Base-by-base conservation (phyloP, 92 coral and sea anemone genomes). In the Palythoa grandiflora region DNA sequence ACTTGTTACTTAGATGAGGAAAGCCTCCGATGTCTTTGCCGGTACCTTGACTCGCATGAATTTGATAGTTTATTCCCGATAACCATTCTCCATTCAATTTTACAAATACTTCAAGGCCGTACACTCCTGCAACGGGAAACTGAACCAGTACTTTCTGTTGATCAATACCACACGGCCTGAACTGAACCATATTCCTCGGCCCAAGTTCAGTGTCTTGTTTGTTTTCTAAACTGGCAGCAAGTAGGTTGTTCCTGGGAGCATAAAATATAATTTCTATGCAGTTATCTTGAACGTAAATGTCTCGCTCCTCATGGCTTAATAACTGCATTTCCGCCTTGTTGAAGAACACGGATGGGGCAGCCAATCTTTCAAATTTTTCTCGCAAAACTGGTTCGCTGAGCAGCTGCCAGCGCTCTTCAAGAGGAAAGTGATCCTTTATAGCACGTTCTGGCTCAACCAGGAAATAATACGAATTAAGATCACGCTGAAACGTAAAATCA, bases 381-480 rank as follows among this genome's bases (percentile, higher is more conserved):
- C 74, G 90, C 51, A 84, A 73, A 44, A 94, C 83, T 8, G 93
- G 93, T 52, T 91, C 77, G 15, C 90, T 92, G 21, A 94, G 79
- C 9, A 93, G 88, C 81, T 94, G 98, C 94, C 98, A 94, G 36
- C 93, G 73, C 7, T 93, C 88, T 10, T 91, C 93, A 19, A 77
- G 87, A 2, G 98, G 98, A 12, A 91, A 79, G 59, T 93, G 94
- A 20, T 94, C 93, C 63, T 80, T 84, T 35, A 95, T 91, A 17
- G 98, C 94, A 52, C 60, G 85, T 9, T 93, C 98, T 8, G 98
- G 98, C 57, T 90, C 96, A 91, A 91, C 87, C 36, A 93, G 93
- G 81, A 93, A 93, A 87, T 88, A 86, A 54, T 86, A 73, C 59
- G 91, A 83, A 77, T 91, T 87, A 36, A 92, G 88, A 73, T 78